These are phyloP conservation scores for Epinephelus cyanopodus DNA, from an alignment of 2,113 vertebrate species.

Conservation along the genomic window DNA sequence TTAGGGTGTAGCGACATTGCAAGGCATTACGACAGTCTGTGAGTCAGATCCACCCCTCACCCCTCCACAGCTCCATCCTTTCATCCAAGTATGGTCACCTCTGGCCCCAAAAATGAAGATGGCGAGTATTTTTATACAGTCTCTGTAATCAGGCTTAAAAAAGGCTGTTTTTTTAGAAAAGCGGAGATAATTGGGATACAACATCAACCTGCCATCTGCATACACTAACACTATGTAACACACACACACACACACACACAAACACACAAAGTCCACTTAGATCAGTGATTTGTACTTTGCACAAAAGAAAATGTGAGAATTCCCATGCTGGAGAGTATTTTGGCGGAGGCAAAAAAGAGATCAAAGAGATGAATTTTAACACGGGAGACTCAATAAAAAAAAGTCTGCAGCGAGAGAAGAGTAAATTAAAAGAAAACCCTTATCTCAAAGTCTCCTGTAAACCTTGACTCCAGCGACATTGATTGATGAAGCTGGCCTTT, in stretches of 20 bases:
- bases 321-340: constrained; percentile 17
- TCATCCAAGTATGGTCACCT: no score
- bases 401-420: constrained; percentile 21
- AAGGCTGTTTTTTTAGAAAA: neutral
- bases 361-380: constrained; percentile 53
- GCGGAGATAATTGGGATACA: neutral
- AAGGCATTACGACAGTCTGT: no score
- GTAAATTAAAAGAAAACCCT: constrained; percentile 32
- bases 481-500: constrained; percentile 40
- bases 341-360: constrained; percentile 39
- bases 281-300: constrained; percentile 13
- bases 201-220: neutral
- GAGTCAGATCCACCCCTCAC: no score
- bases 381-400: constrained; percentile 21
- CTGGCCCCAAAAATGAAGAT: no score
- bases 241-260: neutral
- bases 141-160: constrained; percentile 11
- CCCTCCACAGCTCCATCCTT: no score
- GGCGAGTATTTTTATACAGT: no score
- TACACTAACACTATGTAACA: constrained; percentile 3
- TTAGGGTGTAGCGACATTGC: no score
- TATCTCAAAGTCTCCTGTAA: constrained; percentile 22
- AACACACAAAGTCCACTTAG: neutral
- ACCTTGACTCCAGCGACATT: constrained; percentile 25
- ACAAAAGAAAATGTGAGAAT: constrained; percentile 10